Conservation (phyloP, 1,140 invertebrate genomes). For the Bombus pyrosoma region DNA sequence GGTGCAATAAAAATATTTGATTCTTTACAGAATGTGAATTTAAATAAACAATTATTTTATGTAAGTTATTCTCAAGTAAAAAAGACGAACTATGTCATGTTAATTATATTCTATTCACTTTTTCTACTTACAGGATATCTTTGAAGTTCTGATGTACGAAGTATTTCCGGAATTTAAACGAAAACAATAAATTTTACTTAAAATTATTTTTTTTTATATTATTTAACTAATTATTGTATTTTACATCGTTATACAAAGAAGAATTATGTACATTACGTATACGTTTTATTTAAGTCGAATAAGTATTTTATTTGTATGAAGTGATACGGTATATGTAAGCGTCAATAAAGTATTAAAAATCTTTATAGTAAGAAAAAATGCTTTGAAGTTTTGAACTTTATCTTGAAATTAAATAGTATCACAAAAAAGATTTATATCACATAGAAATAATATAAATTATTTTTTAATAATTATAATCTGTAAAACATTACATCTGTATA, state of each 20-base stretch:
- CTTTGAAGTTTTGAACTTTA: no score
- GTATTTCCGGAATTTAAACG: constrained; percentile 89
- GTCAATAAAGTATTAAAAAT: neutral
- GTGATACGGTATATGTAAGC: neutral
- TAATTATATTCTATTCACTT: constrained; percentile 22
- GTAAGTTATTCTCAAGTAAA: constrained; percentile 83
- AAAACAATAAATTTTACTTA: constrained; percentile 8
- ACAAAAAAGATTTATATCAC: neutral
- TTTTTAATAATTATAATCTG: neutral
- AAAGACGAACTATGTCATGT: constrained; percentile 34
- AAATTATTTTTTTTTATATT: neutral
- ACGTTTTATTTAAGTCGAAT: neutral
- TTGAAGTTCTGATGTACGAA: constrained; percentile 88
- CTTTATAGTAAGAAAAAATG: neutral
- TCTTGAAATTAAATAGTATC: neutral
- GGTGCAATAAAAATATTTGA: constrained; percentile 94
- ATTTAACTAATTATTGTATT: neutral
- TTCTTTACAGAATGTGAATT: constrained; percentile 91
- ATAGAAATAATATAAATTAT: neutral
- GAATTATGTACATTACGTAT: neutral
- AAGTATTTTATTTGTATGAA: neutral
- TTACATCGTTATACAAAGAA: neutral
- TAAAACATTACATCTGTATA: neutral
- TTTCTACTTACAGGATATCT: constrained; percentile 85
- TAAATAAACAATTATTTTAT: constrained; percentile 96